phyloP scores from a whole-genome alignment of 1,140 invertebrate genomes.

The Drosophila carrolli region DNA sequence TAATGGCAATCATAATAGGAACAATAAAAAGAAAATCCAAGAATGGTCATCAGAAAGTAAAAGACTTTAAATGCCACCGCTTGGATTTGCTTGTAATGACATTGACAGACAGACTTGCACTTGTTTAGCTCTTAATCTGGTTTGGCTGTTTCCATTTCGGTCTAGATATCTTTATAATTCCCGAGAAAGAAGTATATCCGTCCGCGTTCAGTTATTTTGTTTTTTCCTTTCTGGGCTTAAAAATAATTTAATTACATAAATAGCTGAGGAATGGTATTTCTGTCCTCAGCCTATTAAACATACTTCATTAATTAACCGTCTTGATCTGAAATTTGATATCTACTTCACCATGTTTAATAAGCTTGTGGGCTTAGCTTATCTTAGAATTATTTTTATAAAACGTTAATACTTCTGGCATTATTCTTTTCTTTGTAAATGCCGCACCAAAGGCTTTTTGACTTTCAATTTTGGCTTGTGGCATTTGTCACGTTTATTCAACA shows the following conservation, averaged over 20 bases:
- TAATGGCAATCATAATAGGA: slow-evolving; percentile 72
- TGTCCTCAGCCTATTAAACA: background rate
- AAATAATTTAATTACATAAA: slow-evolving; percentile 10
- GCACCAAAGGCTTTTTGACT: background rate
- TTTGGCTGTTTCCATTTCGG: slow-evolving; percentile 33
- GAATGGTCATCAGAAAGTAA: slow-evolving; percentile 61
- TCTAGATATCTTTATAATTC: slow-evolving; percentile 18
- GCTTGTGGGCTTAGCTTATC: too few species aligned
- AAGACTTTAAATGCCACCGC: slow-evolving; percentile 47
- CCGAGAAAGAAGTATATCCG: background rate
- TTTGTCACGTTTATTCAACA: slow-evolving; percentile 55
- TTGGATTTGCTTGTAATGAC: slow-evolving; percentile 48
- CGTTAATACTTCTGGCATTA: too few species aligned
- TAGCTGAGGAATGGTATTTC: background rate
- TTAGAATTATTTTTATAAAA: too few species aligned
- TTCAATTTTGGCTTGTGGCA: slow-evolving; percentile 25
- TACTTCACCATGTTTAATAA: background rate
- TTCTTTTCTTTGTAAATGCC: background rate
- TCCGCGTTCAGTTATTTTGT: background rate
- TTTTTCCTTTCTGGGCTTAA: background rate
- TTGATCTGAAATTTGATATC: background rate
- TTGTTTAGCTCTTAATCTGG: slow-evolving; percentile 44
- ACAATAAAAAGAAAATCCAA: slow-evolving; percentile 57
- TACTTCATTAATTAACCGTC: background rate
- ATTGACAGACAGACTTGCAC: slow-evolving; percentile 48